These are phyloP conservation scores for Andrena chrysosceles DNA, from an alignment of 2,888 invertebrate genomes.

Conservation along the genomic window DNA sequence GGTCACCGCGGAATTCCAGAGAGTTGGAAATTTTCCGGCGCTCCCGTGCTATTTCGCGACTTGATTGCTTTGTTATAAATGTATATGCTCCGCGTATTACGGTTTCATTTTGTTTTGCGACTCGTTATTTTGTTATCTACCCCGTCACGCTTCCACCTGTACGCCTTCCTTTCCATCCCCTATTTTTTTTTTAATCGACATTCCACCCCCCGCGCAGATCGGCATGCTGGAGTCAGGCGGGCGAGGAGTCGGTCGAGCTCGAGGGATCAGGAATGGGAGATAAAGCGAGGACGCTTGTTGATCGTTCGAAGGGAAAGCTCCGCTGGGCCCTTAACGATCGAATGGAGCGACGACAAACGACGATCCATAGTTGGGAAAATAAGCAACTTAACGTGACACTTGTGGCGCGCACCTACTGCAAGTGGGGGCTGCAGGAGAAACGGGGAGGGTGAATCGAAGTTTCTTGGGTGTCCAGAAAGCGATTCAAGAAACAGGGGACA, in stretches of 20 bases:
- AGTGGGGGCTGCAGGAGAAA: too few relatives aligned
- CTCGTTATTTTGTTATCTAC: slow-evolving; percentile 46
- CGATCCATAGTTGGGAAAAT: too few relatives aligned
- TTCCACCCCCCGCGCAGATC: neutral
- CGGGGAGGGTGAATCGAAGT: too few relatives aligned
- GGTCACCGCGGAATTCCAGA: slow-evolving; percentile 66
- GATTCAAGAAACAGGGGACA: too few relatives aligned
- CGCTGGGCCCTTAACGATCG: too few relatives aligned
- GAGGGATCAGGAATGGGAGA: neutral
- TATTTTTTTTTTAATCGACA: neutral
- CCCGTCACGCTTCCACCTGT: neutral
- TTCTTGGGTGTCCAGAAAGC: too few relatives aligned
- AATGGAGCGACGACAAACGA: too few relatives aligned
- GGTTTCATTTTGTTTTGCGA: slow-evolving; percentile 51
- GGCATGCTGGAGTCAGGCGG: neutral
- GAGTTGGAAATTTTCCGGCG: slow-evolving; percentile 67
- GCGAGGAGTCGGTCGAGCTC: too few relatives aligned
- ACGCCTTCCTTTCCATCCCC: neutral
- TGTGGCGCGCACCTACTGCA: too few relatives aligned
- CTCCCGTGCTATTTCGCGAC: slow-evolving; percentile 59
- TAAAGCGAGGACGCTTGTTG: neutral
- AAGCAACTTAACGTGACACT: too few relatives aligned
- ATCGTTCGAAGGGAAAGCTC: too few relatives aligned
- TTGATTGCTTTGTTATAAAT: slow-evolving; percentile 68
- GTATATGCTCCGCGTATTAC: slow-evolving; percentile 57